A percentile compares a stretch with the other conserved stretches of the same genome.
These are phyloP conservation scores for Heliothis virescens DNA, from an alignment of 1,140 invertebrate genomes.

Conservation along the genomic window DNA sequence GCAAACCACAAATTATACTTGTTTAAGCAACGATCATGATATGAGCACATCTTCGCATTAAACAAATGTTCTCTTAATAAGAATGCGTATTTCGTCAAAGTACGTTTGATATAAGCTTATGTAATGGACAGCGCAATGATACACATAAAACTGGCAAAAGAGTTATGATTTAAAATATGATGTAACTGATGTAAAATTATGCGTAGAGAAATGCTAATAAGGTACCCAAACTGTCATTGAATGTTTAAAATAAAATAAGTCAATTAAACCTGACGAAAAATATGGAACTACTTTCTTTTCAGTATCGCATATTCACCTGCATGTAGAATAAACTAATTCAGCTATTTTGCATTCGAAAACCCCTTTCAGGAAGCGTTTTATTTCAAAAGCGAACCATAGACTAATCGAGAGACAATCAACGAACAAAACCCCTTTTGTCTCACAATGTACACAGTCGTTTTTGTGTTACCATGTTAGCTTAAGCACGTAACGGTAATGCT, in stretches of 20 bases:
- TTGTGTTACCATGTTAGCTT: background rate
- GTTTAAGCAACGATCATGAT: background rate
- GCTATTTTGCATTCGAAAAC: background rate
- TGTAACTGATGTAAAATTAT: slow-evolving; percentile 5
- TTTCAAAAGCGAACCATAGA: slow-evolving; percentile 3
- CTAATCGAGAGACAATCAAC: background rate
- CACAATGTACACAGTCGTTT: background rate
- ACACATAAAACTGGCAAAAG: slow-evolving; percentile 26
- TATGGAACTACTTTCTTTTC: background rate
- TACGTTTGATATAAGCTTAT: slow-evolving; percentile 6
- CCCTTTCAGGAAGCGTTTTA: background rate
- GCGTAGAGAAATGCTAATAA: slow-evolving; percentile 25
- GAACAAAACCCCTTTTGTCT: slow-evolving; percentile 19
- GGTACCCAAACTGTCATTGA: background rate
- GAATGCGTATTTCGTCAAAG: slow-evolving; percentile 28
- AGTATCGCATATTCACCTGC: background rate
- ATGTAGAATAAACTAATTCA: background rate
- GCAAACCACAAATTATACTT: background rate
- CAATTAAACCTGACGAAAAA: background rate
- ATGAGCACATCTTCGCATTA: background rate
- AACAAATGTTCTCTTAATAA: slow-evolving; percentile 6
- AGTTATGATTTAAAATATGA: slow-evolving; percentile 19
- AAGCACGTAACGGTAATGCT: background rate
- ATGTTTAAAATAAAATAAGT: background rate
- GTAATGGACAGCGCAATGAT: slow-evolving; percentile 34